Evolutionary conservation across 2,888 invertebrate species (phyloP).

Genomic region (Drosophila flavopinicola): DNA sequence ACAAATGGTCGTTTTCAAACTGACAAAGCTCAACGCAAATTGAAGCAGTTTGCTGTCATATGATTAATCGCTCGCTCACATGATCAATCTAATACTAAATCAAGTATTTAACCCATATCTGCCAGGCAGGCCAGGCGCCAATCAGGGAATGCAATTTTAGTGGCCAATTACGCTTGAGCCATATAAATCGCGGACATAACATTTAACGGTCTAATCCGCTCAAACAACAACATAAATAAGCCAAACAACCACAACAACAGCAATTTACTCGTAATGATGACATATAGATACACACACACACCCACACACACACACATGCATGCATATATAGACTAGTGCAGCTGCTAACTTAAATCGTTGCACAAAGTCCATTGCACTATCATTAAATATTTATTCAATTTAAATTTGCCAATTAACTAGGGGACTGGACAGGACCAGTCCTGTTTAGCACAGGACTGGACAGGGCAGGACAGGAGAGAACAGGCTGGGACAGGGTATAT

Average conservation of each 20-base stretch:
- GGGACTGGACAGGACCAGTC: not conserved
- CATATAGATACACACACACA: constrained; percentile 4
- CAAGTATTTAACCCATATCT: constrained; percentile 27
- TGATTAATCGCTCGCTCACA: not conserved
- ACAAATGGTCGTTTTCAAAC: not conserved
- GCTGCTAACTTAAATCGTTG: constrained; percentile 40
- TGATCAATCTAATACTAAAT: not conserved
- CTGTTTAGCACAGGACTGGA: too few relatives aligned
- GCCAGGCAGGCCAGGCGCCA: constrained; percentile 7
- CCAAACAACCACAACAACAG: constrained; percentile 22
- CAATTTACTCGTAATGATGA: constrained; percentile 41
- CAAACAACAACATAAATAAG: constrained; percentile 27
- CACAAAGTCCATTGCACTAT: constrained; percentile 67
- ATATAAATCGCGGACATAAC: constrained; percentile 61
- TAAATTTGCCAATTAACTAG: constrained; percentile 69
- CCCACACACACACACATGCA: too few relatives aligned
- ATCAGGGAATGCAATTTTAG: constrained; percentile 29
- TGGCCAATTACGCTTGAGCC: constrained; percentile 61
- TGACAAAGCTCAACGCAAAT: too few relatives aligned
- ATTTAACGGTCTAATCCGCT: constrained; percentile 65
- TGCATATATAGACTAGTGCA: constrained; percentile 8
- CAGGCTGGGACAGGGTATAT: not conserved
- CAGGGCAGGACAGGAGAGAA: not conserved
- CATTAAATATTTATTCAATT: constrained; percentile 74
- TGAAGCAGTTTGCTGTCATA: not conserved